These are phyloP conservation scores for Hippocampus kuda DNA, from an alignment of 2,797 vertebrate species.

Conservation along the genomic window DNA sequence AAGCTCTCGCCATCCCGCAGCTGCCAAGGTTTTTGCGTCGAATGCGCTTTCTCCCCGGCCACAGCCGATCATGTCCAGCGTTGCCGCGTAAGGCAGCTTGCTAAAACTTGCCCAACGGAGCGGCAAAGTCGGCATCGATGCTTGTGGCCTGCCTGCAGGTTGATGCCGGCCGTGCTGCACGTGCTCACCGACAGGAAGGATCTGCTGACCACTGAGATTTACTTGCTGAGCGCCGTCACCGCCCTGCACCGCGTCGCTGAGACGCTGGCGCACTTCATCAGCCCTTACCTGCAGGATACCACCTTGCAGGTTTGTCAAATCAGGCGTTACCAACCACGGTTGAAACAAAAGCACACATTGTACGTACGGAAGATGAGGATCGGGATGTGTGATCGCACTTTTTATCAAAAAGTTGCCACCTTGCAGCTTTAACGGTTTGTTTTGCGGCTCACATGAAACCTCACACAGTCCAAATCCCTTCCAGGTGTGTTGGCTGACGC, in stretches of 20 bases:
- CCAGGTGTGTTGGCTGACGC: constrained; percentile 76
- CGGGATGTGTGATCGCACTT: too few species aligned
- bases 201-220: constrained; percentile 74
- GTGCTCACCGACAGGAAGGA: constrained; percentile 69
- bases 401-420: too few species aligned
- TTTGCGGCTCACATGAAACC: neutral
- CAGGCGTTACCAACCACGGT: too few species aligned
- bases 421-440: neutral
- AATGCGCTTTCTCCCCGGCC: too few species aligned
- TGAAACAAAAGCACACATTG: too few species aligned
- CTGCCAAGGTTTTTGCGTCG: constrained; percentile 70
- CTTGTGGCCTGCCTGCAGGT: constrained; percentile 38
- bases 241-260: constrained; percentile 80
- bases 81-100: neutral
- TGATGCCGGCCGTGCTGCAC: constrained; percentile 80
- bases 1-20: constrained; percentile 81
- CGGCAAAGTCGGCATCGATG: neutral
- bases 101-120: too few species aligned
- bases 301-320: constrained; percentile 25
- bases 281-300: constrained; percentile 80
- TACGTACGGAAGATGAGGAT: too few species aligned
- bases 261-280: constrained; percentile 85
- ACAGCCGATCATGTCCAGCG: neutral
- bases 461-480: constrained; percentile 3
- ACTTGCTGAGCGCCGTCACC: constrained; percentile 82